phyloP scores from a whole-genome alignment of 2,797 vertebrate species.

The Masticophis lateralis region DNA sequence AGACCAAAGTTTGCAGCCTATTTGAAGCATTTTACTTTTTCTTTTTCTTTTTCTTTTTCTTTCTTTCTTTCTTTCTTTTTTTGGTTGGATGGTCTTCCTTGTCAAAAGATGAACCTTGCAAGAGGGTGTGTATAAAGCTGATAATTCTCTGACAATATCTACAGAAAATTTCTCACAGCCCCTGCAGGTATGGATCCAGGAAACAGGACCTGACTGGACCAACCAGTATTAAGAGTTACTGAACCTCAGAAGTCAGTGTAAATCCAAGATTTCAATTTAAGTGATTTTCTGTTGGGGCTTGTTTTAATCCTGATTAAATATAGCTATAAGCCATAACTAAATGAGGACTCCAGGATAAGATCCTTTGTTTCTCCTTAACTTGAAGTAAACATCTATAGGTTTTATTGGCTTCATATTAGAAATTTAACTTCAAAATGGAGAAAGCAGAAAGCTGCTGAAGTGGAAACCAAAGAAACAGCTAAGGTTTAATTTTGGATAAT shows the following conservation, averaged over 20 bases:
- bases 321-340: not conserved
- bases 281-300: not conserved
- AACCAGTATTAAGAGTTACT: not conserved
- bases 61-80: not conserved
- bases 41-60: not conserved
- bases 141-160: conserved; percentile 2
- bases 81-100: not conserved
- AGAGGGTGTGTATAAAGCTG: not conserved
- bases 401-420: not conserved
- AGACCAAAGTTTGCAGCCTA: not conserved
- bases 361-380: not conserved
- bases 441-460: not conserved
- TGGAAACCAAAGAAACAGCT: not conserved
- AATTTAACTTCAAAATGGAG: not conserved
- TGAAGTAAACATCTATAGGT: not conserved
- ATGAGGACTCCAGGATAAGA: not conserved
- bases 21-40: not conserved
- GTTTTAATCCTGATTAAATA: not conserved
- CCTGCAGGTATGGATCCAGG: not conserved
- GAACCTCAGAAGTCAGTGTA: not conserved
- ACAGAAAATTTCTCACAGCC: not conserved
- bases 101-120: not conserved
- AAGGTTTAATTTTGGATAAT: not conserved
- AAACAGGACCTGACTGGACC: not conserved
- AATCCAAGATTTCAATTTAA: not conserved